Base-by-base conservation (phyloP, 2,888 invertebrate species). In the Galeruca laticollis region DNA sequence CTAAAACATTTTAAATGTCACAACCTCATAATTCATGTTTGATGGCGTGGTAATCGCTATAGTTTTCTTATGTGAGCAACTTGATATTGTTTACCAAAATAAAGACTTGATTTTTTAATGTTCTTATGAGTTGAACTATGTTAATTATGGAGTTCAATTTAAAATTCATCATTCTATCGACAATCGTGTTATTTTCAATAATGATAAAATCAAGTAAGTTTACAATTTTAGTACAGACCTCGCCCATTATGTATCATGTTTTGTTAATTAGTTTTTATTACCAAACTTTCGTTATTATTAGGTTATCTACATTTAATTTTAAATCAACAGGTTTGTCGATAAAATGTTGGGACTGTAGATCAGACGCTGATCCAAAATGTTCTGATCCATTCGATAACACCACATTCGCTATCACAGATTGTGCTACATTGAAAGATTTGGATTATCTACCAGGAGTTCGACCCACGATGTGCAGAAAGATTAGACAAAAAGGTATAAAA, bases 301-400 rank as follows among this genome's bases (percentile, higher is more conserved):
- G 51, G 60, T 64, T 54, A 59, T 49, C 26, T 64, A 69, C 64
- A 52, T 52, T 60, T 52, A 60, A 62, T 60, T 47, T 15, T 33
- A 26, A 20, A 18, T 63, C 86, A 86, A 68, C 82, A 93, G 93
- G 88, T 74, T 83, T 86, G 60, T 87, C 90, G 68, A 93, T 94
- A 59, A 96, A 96, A 87, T 97, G 97, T 82, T 97, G 96, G 96
- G 93, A 92, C 63, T 97, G 97, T 81, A 91, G 95, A 74, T 96
- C 96, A 0, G 94, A 93, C 81, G 91, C 90, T 67, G 96, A 97
- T 85, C 94, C 95, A 0, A 94, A 95, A 86, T 97, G 97, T 82
- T 92, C 93, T 0, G 96, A 97, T 87, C 96, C 96, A 0, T 97
- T 97, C 80, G 96, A 97, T 83, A 97, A 97, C 82, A 90, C 90